Percentiles rank a stretch among this genome's conserved stretches.
phyloP scores from a whole-genome alignment of 2,888 invertebrate species.

The Lapara coniferarum region DNA sequence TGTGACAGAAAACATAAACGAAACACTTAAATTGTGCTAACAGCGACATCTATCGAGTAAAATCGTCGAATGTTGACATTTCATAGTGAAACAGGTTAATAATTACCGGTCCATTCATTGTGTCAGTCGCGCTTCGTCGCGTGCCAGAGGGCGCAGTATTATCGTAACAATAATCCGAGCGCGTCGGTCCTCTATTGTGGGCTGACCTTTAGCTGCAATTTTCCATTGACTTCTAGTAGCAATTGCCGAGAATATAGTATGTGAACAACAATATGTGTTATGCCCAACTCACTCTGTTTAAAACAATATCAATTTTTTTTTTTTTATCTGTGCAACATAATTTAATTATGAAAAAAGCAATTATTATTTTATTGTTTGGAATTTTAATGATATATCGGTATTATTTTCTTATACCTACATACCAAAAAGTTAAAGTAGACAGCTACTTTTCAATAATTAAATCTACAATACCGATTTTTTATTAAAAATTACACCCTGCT shows the following conservation, averaged over 20 bases:
- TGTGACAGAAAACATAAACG: neutral
- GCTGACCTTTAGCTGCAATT: constrained; percentile 57
- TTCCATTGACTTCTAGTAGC: constrained; percentile 33
- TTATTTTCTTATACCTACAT: too few species aligned
- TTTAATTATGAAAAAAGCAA: neutral
- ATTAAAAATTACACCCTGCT: too few species aligned
- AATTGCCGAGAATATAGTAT: constrained; percentile 4
- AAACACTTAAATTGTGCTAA: neutral
- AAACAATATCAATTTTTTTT: constrained; percentile 3
- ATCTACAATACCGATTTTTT: too few species aligned
- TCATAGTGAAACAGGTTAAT: constrained; percentile 1
- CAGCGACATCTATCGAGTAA: constrained; percentile 13
- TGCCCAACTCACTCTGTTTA: neutral
- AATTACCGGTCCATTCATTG: constrained; percentile 33
- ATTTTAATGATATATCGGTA: too few species aligned
- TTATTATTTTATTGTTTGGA: neutral
- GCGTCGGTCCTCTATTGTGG: constrained; percentile 61
- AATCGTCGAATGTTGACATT: neutral
- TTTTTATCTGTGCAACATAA: neutral
- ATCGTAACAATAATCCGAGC: constrained; percentile 48
- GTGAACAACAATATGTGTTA: neutral
- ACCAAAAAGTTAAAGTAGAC: too few species aligned
- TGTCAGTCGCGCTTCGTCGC: constrained; percentile 54
- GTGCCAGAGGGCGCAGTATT: constrained; percentile 61
- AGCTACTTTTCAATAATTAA: too few species aligned